phyloP scores from a whole-genome alignment of 2,797 vertebrate genomes.

The Anguilla obscura region DNA sequence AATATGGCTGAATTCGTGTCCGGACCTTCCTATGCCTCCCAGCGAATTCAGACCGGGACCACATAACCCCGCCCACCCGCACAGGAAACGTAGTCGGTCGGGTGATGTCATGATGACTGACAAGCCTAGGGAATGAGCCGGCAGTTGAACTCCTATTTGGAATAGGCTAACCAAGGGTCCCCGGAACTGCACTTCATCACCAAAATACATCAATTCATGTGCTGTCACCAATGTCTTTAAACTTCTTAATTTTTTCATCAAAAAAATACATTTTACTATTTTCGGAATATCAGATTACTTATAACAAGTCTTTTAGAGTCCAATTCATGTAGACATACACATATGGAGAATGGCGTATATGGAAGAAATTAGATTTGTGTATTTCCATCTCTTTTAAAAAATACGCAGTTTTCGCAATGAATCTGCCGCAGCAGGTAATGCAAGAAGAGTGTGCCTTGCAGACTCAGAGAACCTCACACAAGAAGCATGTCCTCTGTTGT shows the following conservation, averaged over 20 bases:
- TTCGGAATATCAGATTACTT: neutral
- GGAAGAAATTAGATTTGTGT: neutral
- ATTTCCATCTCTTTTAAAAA: neutral
- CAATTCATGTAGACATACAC: neutral
- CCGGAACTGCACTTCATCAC: neutral
- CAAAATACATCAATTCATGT: no score
- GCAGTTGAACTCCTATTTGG: neutral
- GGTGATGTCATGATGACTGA: slow-evolving; percentile 24
- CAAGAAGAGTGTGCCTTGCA: neutral
- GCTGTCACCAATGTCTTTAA: no score
- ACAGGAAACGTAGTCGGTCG: slow-evolving; percentile 5
- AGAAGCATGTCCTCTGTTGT: neutral
- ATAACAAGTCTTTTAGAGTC: neutral
- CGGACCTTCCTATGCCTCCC: slow-evolving; percentile 12
- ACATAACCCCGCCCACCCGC: slow-evolving; percentile 1
- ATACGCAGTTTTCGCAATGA: neutral
- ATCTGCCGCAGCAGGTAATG: neutral
- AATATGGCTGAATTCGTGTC: slow-evolving; percentile 22
- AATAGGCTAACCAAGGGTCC: neutral
- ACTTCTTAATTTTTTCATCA: no score
- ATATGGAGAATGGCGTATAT: neutral
- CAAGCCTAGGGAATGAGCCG: slow-evolving; percentile 4
- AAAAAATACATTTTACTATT: neutral
- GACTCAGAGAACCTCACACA: neutral
- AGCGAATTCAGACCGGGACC: slow-evolving; percentile 15